These are phyloP conservation scores for Archivesica marissinica DNA, from an alignment of 1,140 invertebrate genomes.

Conservation along the genomic window DNA sequence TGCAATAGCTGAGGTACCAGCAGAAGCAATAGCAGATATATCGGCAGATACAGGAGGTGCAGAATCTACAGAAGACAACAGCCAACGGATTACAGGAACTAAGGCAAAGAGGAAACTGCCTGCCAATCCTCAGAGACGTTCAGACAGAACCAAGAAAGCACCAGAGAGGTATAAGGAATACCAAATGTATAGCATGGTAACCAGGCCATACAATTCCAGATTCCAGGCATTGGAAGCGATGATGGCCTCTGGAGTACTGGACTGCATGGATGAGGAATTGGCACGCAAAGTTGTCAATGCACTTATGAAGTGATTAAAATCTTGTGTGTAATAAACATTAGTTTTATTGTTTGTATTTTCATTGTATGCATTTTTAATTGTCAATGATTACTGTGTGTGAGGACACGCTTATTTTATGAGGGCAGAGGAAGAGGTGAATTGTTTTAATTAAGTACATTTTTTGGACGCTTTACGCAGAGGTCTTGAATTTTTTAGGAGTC, in stretches of 20 bases:
- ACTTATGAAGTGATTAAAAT: too few relatives aligned
- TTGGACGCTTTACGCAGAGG: too few relatives aligned
- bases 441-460: too few relatives aligned
- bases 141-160: not conserved
- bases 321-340: too few relatives aligned
- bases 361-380: too few relatives aligned
- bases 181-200: not conserved
- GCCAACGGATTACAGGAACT: not conserved
- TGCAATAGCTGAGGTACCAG: not conserved
- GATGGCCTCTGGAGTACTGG: not conserved
- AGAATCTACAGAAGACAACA: not conserved
- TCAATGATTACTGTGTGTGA: too few relatives aligned
- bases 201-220: not conserved
- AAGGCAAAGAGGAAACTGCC: not conserved
- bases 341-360: too few relatives aligned
- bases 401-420: too few relatives aligned
- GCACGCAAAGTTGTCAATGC: too few relatives aligned
- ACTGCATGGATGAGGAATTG: not conserved
- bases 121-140: not conserved
- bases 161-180: conserved; percentile 10
- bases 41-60: not conserved
- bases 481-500: too few relatives aligned
- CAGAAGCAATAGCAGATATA: not conserved
- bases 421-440: too few relatives aligned
- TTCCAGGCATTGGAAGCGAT: not conserved